phyloP scores from a whole-genome alignment of 2,113 vertebrate genomes.

The Chiloscyllium plagiosum region DNA sequence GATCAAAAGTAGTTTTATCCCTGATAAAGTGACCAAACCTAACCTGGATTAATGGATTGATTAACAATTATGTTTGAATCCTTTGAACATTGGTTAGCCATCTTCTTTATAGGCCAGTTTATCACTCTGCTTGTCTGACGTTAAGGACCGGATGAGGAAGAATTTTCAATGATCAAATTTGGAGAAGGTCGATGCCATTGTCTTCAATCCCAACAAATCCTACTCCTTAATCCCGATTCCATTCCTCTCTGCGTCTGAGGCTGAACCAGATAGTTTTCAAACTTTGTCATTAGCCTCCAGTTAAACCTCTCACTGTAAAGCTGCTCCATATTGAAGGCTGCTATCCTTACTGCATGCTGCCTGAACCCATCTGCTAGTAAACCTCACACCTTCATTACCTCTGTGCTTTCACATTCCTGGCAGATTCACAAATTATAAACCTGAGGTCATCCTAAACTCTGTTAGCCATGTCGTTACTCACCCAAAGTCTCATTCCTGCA shows the following conservation, averaged over 20 bases:
- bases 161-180: background rate
- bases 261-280: background rate
- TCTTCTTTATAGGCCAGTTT: background rate
- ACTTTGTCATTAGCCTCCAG: background rate
- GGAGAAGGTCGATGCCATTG: background rate
- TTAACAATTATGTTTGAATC: background rate
- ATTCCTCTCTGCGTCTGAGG: background rate
- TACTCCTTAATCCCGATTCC: background rate
- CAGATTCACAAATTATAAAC: no score
- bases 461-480: no score
- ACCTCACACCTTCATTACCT: background rate
- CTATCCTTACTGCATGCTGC: background rate
- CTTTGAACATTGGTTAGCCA: background rate
- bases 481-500: no score
- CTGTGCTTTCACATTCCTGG: no score
- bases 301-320: background rate
- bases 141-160: background rate
- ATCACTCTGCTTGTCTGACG: background rate
- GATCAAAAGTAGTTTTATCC: background rate
- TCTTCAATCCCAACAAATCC: background rate
- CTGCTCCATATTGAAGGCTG: background rate
- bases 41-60: background rate
- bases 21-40: background rate
- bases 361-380: background rate
- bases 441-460: no score